Conservation (phyloP, 2,888 invertebrate species). For the Pterostichus niger region DNA sequence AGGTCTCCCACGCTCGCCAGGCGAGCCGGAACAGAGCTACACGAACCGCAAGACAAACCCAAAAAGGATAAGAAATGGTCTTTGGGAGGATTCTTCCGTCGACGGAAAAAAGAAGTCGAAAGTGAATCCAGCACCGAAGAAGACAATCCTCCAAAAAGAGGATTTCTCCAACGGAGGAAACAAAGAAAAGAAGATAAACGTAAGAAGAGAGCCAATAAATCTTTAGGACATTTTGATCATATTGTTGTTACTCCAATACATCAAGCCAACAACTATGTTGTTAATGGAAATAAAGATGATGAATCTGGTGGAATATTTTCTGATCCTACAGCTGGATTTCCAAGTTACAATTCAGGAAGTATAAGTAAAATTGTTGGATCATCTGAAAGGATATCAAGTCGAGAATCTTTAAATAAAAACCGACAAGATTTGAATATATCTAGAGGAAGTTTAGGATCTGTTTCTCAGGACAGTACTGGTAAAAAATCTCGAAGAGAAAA, state of each 20-base stretch:
- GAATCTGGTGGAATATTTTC: slow-evolving; percentile 81
- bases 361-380: slow-evolving; percentile 73
- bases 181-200: slow-evolving; percentile 77
- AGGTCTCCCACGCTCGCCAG: slow-evolving; percentile 72
- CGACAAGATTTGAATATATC: slow-evolving; percentile 70
- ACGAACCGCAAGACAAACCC: slow-evolving; percentile 69
- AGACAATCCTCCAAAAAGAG: slow-evolving; percentile 75
- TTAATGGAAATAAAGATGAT: slow-evolving; percentile 68
- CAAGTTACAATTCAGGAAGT: slow-evolving; percentile 71
- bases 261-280: slow-evolving; percentile 70
- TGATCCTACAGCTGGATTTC: slow-evolving; percentile 79
- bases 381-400: slow-evolving; percentile 73
- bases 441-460: slow-evolving; percentile 74
- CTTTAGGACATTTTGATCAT: slow-evolving; percentile 83
- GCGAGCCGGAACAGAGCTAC: slow-evolving; percentile 76
- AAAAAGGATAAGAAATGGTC: slow-evolving; percentile 89
- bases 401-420: slow-evolving; percentile 74
- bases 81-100: slow-evolving; percentile 87
- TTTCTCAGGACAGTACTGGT: slow-evolving; percentile 78
- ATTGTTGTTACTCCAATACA: slow-evolving; percentile 79
- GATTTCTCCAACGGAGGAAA: slow-evolving; percentile 75
- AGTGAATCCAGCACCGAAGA: slow-evolving; percentile 80
- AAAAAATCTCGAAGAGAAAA: slow-evolving; percentile 81
- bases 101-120: slow-evolving; percentile 85
- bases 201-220: slow-evolving; percentile 78